Evolutionary conservation across 2,113 vertebrate genomes (phyloP).

Genomic region (Rhadina sibilatrix): DNA sequence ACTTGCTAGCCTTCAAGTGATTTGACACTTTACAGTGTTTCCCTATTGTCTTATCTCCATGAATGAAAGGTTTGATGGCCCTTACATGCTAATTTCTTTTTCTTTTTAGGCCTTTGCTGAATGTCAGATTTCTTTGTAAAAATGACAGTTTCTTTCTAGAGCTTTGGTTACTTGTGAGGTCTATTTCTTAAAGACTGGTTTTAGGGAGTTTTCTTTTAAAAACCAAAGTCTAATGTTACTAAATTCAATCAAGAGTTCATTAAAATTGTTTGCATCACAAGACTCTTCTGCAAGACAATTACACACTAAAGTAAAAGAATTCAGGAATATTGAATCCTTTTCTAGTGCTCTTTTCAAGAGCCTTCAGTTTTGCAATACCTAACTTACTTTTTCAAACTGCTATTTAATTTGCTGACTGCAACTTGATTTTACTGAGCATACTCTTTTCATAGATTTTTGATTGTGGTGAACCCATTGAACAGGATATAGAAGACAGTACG

Average conservation of each 20-base stretch:
- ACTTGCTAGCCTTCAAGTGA: neutral
- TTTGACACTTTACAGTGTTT: neutral
- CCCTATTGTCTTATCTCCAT: neutral
- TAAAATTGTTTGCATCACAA: neutral
- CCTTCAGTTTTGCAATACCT: neutral
- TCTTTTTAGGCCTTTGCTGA: neutral
- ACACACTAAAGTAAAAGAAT: neutral
- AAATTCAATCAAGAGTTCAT: neutral
- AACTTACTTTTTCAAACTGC: neutral
- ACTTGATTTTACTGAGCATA: neutral
- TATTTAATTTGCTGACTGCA: neutral
- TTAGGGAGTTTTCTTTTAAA: neutral
- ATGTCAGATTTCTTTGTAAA: constrained; percentile 6
- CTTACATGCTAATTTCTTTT: neutral
- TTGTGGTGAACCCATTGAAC: constrained; percentile 76
- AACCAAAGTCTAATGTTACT: neutral
- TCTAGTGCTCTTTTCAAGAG: neutral
- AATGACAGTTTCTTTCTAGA: neutral
- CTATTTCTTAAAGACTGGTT: neutral
- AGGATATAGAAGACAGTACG: constrained; percentile 59
- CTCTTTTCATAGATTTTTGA: constrained; percentile 73
- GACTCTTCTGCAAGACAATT: neutral
- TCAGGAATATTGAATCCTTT: neutral
- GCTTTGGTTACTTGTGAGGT: neutral
- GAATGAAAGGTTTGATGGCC: neutral